These are phyloP conservation scores for Manis javanica DNA, from an alignment of 2,797 vertebrate genomes.

Conservation along the genomic window DNA sequence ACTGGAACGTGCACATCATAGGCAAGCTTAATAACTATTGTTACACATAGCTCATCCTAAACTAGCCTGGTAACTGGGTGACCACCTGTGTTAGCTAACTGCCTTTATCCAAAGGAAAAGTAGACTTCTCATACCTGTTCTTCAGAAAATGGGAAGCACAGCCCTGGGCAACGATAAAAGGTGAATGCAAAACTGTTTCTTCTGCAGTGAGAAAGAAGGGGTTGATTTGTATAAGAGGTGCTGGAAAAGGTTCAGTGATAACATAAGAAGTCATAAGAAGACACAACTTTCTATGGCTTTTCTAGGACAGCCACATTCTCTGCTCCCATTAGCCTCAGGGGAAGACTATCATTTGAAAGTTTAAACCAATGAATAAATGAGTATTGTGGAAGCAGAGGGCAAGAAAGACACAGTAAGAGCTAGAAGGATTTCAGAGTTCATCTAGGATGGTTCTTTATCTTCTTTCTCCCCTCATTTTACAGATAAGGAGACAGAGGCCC, in stretches of 20 bases:
- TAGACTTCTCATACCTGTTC: not conserved
- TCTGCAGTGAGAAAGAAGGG: not conserved
- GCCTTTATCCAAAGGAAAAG: not conserved
- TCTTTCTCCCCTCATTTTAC: not conserved
- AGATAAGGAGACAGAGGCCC: not conserved
- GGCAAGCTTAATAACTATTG: too few relatives aligned
- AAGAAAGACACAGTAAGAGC: not conserved
- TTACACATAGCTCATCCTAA: not conserved
- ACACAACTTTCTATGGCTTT: not conserved
- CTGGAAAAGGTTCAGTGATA: not conserved
- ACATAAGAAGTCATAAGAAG: not conserved
- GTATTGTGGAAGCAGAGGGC: not conserved
- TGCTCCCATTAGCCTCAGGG: not conserved
- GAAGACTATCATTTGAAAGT: not conserved
- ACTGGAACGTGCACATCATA: not conserved
- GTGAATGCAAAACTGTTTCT: not conserved
- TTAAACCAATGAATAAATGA: not conserved
- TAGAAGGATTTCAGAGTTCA: not conserved
- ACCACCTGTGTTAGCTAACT: not conserved
- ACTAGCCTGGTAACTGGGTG: not conserved
- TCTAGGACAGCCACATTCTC: not conserved
- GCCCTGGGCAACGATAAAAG: not conserved
- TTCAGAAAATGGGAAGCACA: not conserved
- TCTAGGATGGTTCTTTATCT: not conserved
- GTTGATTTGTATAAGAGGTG: not conserved